Base-by-base conservation (phyloP, 1,140 invertebrate genomes). In the Drosophila ficusphila region DNA sequence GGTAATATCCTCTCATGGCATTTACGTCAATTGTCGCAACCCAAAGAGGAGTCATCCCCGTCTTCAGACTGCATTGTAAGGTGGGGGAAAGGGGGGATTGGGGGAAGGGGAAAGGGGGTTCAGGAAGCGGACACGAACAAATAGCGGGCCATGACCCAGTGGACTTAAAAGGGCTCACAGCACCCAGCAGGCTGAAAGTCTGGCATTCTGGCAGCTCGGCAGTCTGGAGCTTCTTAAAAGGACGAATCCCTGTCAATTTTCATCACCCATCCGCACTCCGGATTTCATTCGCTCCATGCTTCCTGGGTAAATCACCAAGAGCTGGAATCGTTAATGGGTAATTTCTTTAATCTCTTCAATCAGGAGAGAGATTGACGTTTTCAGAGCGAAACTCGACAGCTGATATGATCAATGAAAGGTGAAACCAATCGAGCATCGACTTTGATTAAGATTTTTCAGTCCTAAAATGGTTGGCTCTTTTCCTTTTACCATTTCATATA, bases 1-100 rank as follows among this genome's bases (percentile, higher is more conserved):
- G 81, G 81, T 85, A 79, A 85, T 85, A 85, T 85, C 81, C 81
- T 85, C 76, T 85, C 76, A 76, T 85, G 79, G 79, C 79, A 79
- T 85, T 85, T 76, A 85, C 83, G 79, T 85, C 81, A 85, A 85
- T 85, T 85, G 79, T 83, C 82, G 60, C 62, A 58, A 74, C 46
- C 49, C 62, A 62, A 67, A 67, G 73, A 75, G 64, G 23, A 64
- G 61, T 64, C 61, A 49, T 39, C 57, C 23, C 39, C 78, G 70
- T 75, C 76, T 54, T 54, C 56, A 65, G 36, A 16, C 48, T 52
- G 60, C 41, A 42, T 38, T 65, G 31, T 31, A n/a, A n/a, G 29
- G 38, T 25, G 61, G 61, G 21, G 21, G 34, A n/a, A 23, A 2
- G 38, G 16, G 12, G 51, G 14, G n/a, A 4, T 33, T 8, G 39